Percentiles rank a stretch among this genome's conserved stretches.
phyloP scores from a whole-genome alignment of 1,140 invertebrate species.

The Drosophila sturtevanti region DNA sequence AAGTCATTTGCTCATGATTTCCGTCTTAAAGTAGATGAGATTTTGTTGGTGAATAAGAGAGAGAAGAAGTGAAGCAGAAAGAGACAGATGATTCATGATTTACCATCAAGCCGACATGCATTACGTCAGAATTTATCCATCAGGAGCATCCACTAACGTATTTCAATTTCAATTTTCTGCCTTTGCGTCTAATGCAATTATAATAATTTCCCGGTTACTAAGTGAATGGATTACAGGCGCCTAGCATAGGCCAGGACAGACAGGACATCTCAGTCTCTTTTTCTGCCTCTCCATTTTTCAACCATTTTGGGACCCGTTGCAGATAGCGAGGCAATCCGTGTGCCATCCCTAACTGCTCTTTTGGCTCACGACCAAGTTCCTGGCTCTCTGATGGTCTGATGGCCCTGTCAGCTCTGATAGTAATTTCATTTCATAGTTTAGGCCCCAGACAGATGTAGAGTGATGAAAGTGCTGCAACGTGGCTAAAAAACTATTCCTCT shows the following conservation, averaged over 20 bases:
- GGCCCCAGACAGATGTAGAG: slow-evolving; percentile 8
- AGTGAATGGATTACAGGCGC: slow-evolving; percentile 67
- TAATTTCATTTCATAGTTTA: slow-evolving; percentile 43
- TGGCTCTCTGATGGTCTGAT: slow-evolving; percentile 10
- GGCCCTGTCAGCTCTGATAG: slow-evolving; percentile 57
- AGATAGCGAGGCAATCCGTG: slow-evolving; percentile 29
- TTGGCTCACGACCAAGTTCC: slow-evolving; percentile 67
- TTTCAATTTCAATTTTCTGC: slow-evolving; percentile 80
- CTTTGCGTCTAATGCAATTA: slow-evolving; percentile 76
- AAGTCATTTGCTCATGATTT: slow-evolving; percentile 40
- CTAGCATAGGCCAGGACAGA: slow-evolving; percentile 14
- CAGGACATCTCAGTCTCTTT: background rate
- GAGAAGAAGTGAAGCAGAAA: slow-evolving; percentile 19
- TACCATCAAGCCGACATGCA: slow-evolving; percentile 13
- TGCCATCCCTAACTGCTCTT: background rate
- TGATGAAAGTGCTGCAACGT: slow-evolving; percentile 25
- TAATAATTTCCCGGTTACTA: slow-evolving; percentile 69
- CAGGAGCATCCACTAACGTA: slow-evolving; percentile 57
- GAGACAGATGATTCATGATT: slow-evolving; percentile 10
- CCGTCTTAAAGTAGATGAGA: slow-evolving; percentile 21
- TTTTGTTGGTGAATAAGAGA: slow-evolving; percentile 36
- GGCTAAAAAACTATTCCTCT: background rate
- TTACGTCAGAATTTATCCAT: slow-evolving; percentile 58
- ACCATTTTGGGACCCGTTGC: background rate
- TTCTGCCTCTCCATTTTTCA: too few relatives aligned